Percentiles rank a stretch among this genome's conserved stretches.
Evolutionary conservation across 2,113 vertebrate genomes (phyloP).

Genomic region (Empidonax alnorum): DNA sequence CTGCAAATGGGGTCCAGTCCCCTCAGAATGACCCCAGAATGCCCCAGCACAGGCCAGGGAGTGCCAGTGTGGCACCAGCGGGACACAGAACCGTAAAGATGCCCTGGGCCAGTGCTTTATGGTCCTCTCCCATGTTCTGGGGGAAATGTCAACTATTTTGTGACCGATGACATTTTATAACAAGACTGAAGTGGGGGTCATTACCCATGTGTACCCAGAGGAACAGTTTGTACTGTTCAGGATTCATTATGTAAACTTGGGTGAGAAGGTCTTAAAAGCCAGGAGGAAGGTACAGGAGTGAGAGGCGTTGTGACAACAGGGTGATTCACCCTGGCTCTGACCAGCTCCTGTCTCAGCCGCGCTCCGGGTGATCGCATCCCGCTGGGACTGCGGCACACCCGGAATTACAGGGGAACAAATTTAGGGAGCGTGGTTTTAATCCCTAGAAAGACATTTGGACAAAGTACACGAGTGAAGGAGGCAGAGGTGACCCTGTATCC

Average conservation of each 20-base stretch:
- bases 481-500: accelerated
- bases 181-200: not conserved
- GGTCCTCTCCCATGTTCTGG: not conserved
- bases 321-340: conserved; percentile 1
- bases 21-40: accelerated
- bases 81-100: not conserved
- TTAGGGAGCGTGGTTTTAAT: accelerated
- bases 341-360: accelerated
- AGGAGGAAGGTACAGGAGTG: not conserved
- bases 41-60: not conserved
- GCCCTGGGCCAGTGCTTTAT: not conserved
- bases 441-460: not conserved
- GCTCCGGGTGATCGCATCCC: not conserved
- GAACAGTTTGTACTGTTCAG: conserved; percentile 36
- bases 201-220: not conserved
- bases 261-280: conserved; percentile 48
- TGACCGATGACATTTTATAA: not conserved
- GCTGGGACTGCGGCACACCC: accelerated
- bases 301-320: not conserved
- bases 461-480: not conserved
- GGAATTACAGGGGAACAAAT: not conserved
- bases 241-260: conserved; percentile 27
- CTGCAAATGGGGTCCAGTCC: not conserved
- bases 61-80: accelerated
- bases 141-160: conserved; percentile 28